These are phyloP conservation scores for Tinea pellionella DNA, from an alignment of 2,888 invertebrate genomes.

Conservation along the genomic window DNA sequence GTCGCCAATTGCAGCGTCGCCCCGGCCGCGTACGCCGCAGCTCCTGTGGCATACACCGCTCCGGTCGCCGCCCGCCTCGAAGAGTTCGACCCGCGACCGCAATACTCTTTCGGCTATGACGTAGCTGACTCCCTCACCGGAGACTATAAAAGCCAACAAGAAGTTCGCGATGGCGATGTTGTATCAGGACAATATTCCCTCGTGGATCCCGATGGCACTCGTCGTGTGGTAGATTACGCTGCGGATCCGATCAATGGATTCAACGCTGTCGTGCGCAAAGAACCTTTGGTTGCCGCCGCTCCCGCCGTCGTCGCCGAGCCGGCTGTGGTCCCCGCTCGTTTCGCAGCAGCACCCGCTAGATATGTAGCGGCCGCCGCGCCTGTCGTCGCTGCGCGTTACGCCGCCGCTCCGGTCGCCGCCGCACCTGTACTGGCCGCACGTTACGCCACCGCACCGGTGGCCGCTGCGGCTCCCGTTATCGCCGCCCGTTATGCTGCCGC, in stretches of 20 bases:
- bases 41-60: slow-evolving; percentile 12
- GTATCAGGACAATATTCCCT: slow-evolving; percentile 54
- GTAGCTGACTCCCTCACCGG: slow-evolving; percentile 51
- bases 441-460: not conserved
- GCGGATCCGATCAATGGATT: slow-evolving; percentile 51
- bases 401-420: slow-evolving; percentile 20
- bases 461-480: slow-evolving; percentile 27
- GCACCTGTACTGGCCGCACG: not conserved
- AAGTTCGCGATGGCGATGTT: slow-evolving; percentile 62
- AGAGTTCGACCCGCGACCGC: slow-evolving; percentile 67
- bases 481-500: slow-evolving; percentile 24
- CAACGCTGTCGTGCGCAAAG: slow-evolving; percentile 51
- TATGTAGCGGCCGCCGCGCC: slow-evolving; percentile 67
- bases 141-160: slow-evolving; percentile 52
- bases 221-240: slow-evolving; percentile 48
- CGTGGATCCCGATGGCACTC: slow-evolving; percentile 46
- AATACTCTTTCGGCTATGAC: slow-evolving; percentile 60
- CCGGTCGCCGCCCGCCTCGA: slow-evolving; percentile 31
- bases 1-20: slow-evolving; percentile 42
- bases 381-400: slow-evolving; percentile 55
- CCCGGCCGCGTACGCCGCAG: slow-evolving; percentile 35
- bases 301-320: slow-evolving; percentile 46
- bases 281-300: slow-evolving; percentile 27
- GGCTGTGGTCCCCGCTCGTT: slow-evolving; percentile 23
- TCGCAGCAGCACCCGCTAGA: slow-evolving; percentile 23